phyloP scores from a whole-genome alignment of 2,113 vertebrate species.

The Pangasianodon gigas region DNA sequence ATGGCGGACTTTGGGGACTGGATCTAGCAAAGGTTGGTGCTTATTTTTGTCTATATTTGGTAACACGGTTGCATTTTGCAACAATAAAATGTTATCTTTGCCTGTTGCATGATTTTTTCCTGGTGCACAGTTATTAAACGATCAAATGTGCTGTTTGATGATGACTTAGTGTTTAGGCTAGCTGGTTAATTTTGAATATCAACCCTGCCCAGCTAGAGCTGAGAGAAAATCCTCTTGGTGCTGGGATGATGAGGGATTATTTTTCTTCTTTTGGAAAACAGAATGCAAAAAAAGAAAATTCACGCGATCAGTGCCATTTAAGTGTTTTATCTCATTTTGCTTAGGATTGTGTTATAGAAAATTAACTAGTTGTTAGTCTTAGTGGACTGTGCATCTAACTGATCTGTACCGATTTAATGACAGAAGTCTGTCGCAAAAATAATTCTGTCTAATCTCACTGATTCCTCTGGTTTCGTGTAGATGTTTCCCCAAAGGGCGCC shows the following conservation, averaged over 20 bases:
- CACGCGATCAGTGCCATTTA: not conserved
- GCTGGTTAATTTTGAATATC: not conserved
- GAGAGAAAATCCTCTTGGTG: not conserved
- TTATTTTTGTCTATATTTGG: not conserved
- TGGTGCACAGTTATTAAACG: not conserved
- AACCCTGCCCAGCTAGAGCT: not conserved
- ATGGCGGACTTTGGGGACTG: slow-evolving; percentile 47
- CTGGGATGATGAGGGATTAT: not conserved
- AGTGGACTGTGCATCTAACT: too few relatives aligned
- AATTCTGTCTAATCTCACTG: not conserved
- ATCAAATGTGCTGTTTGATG: not conserved
- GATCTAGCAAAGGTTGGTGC: slow-evolving; percentile 33
- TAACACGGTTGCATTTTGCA: not conserved
- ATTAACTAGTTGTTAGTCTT: not conserved
- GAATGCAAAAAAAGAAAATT: not conserved
- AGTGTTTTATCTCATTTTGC: not conserved
- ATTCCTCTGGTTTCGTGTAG: not conserved
- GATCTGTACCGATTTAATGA: not conserved
- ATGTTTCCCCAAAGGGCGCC: not conserved
- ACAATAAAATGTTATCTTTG: not conserved
- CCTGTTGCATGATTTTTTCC: not conserved
- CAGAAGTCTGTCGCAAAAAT: not conserved
- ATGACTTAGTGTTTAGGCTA: not conserved
- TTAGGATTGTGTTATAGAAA: not conserved
- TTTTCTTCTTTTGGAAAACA: not conserved